phyloP scores from a whole-genome alignment of 2,888 invertebrate species.

The Aromia moschata region DNA sequence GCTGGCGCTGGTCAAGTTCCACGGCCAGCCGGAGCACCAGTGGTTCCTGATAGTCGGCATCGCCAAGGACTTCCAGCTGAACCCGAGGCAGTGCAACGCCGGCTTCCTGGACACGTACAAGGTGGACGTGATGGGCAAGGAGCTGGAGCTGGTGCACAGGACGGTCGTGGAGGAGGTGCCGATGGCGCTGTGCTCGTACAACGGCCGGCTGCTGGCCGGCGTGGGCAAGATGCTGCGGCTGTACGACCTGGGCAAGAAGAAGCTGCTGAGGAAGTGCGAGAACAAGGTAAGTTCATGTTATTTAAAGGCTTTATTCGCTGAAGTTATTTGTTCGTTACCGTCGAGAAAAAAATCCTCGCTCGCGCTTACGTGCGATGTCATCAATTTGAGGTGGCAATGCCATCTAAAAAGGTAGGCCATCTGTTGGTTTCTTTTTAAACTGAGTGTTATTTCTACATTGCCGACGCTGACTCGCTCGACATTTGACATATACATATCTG shows the following conservation, averaged over 20 bases:
- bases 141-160: constrained; percentile 91
- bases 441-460: no score
- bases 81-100: constrained; percentile 82
- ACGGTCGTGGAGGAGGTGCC: constrained; percentile 87
- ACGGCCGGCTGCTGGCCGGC: constrained; percentile 90
- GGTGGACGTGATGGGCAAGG: constrained; percentile 78
- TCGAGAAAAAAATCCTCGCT: no score
- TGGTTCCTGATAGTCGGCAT: constrained; percentile 67
- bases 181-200: constrained; percentile 87
- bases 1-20: constrained; percentile 71
- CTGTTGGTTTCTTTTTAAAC: no score
- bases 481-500: no score
- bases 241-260: constrained; percentile 97
- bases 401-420: no score
- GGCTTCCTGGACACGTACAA: constrained; percentile 90
- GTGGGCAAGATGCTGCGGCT: constrained; percentile 91
- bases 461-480: no score
- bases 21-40: constrained; percentile 60
- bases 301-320: no score
- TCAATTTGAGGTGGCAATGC: no score
- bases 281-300: constrained; percentile 77
- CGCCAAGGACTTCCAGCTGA: constrained; percentile 88
- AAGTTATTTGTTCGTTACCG: no score
- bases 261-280: constrained; percentile 96
- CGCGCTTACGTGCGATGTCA: no score